Conservation (phyloP, 2,113 vertebrate genomes). For the Takifugu bimaculatus region DNA sequence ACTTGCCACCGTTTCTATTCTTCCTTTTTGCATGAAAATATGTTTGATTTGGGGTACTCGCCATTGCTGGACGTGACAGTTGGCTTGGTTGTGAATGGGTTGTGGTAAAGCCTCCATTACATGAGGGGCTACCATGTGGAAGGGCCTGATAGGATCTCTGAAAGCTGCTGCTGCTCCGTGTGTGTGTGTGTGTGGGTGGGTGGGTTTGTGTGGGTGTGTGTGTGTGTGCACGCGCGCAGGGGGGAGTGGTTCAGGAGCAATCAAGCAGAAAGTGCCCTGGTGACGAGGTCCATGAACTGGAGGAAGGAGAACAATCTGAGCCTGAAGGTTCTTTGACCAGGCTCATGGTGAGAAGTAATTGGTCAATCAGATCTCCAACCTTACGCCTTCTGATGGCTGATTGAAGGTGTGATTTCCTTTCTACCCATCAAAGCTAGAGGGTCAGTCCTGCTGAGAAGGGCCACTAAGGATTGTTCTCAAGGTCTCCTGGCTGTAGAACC, state of each 20-base stretch:
- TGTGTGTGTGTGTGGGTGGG: conserved; percentile 30
- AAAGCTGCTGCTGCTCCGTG: conserved; percentile 50
- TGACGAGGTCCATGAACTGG: conserved; percentile 56
- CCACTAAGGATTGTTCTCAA: conserved; percentile 31
- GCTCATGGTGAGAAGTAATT: conserved; percentile 63
- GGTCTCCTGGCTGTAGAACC: conserved; percentile 37
- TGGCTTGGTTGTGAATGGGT: conserved; percentile 65
- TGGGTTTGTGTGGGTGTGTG: conserved; percentile 45
- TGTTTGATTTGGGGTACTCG: conserved; percentile 64
- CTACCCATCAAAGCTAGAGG: conserved; percentile 56
- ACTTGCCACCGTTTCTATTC: conserved; percentile 40
- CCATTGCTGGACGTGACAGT: conserved; percentile 67
- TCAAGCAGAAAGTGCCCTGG: conserved; percentile 67
- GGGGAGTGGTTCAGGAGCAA: conserved; percentile 59
- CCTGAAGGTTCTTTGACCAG: conserved; percentile 49
- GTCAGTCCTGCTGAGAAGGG: conserved; percentile 48
- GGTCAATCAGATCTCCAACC: conserved; percentile 72
- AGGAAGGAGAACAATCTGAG: conserved; percentile 62
- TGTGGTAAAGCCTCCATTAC: conserved; percentile 52
- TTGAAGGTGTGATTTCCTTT: conserved; percentile 72
- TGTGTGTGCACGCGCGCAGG: conserved; percentile 37
- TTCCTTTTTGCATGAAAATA: conserved; percentile 45
- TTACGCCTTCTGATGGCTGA: conserved; percentile 63
- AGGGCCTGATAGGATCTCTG: conserved; percentile 67
- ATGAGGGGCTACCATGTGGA: conserved; percentile 65